A percentile compares a stretch with the other conserved stretches of the same genome.
Conservation (phyloP, 2,888 invertebrate species). For the Hypomecis punctinalis region DNA sequence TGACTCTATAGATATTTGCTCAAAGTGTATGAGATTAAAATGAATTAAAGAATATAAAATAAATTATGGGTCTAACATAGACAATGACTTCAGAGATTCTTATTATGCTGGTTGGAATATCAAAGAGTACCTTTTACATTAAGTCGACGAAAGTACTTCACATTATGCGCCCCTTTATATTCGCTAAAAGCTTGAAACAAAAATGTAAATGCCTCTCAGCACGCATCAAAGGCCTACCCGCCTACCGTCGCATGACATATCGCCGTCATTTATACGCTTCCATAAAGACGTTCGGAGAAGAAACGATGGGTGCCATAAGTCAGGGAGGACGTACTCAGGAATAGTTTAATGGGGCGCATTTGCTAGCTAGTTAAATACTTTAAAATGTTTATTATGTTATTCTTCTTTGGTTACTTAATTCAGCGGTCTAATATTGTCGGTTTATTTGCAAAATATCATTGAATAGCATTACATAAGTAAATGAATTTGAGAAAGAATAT, state of each 20-base stretch:
- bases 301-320: conserved; percentile 60
- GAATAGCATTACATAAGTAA: too few relatives aligned
- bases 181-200: conserved; percentile 16
- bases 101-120: background rate
- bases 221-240: conserved; percentile 20
- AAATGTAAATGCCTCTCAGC: conserved; percentile 21
- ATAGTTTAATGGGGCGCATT: conserved; percentile 2
- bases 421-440: too few relatives aligned
- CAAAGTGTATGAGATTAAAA: too few relatives aligned
- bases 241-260: conserved; percentile 34
- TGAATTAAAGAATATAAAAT: too few relatives aligned
- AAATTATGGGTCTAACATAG: too few relatives aligned
- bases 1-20: too few relatives aligned
- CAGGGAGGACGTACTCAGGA: conserved; percentile 39
- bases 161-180: conserved; percentile 6
- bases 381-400: too few relatives aligned
- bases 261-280: conserved; percentile 39
- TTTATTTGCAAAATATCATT: too few relatives aligned
- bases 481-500: too few relatives aligned
- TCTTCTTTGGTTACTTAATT: too few relatives aligned
- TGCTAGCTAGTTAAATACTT: background rate
- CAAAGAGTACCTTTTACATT: conserved; percentile 4
- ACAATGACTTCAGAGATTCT: background rate
- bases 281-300: conserved; percentile 62
- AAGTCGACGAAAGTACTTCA: conserved; percentile 5